Evolutionary conservation across 30 jellyfish, hydroid and myxozoan species (phyloP).

Genomic region (Chrysaora quinquecirrha): DNA sequence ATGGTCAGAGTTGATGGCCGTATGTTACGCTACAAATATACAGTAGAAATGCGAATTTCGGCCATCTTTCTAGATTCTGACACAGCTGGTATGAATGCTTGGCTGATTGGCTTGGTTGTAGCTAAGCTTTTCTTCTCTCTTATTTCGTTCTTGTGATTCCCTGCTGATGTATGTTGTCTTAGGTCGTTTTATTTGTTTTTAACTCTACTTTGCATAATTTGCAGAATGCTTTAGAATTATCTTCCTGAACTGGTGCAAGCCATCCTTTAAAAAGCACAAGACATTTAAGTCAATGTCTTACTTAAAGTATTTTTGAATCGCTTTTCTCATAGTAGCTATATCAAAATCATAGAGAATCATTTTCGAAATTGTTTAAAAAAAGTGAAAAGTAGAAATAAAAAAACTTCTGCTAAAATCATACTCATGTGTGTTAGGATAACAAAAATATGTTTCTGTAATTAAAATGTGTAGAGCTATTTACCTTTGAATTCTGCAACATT

Average conservation of each 20-base stretch:
- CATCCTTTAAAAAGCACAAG: slow-evolving; percentile 3
- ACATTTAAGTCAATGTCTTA: not conserved
- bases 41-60: no score
- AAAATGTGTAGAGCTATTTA: not conserved
- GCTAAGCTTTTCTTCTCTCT: slow-evolving; percentile 1
- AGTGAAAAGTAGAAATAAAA: not conserved
- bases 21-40: slow-evolving; percentile 5
- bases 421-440: not conserved
- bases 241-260: slow-evolving; percentile 19
- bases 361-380: not conserved
- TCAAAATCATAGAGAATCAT: not conserved
- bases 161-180: not conserved
- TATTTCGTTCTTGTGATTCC: slow-evolving; percentile 1
- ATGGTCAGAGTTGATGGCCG: slow-evolving; percentile 19
- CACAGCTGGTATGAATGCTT: slow-evolving; percentile 24
- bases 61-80: slow-evolving; percentile 19
- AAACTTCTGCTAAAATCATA: not conserved
- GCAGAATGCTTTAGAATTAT: not conserved
- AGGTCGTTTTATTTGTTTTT: slow-evolving; percentile 11
- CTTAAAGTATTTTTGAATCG: not conserved
- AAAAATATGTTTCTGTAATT: not conserved
- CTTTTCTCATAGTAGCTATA: no score
- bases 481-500: not conserved
- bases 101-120: slow-evolving; percentile 14
- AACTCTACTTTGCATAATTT: slow-evolving; percentile 11